These are phyloP conservation scores for Tetramorium alpestre DNA, from an alignment of 1,140 invertebrate genomes.

Conservation along the genomic window DNA sequence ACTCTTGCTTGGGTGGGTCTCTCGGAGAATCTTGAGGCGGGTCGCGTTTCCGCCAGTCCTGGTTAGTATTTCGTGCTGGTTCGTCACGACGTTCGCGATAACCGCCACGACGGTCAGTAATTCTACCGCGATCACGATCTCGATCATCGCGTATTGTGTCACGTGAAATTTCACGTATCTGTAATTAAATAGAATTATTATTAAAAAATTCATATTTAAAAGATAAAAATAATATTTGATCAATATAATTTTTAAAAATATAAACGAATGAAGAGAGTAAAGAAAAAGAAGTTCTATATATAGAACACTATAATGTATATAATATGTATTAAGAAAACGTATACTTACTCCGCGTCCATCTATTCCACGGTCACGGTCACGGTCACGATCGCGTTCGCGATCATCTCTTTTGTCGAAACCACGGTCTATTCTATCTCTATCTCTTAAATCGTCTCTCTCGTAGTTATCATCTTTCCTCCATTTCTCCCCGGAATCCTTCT, in stretches of 20 bases:
- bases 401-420: conserved; percentile 61
- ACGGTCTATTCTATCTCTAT: conserved; percentile 68
- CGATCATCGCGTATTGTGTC: conserved; percentile 55
- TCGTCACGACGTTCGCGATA: conserved; percentile 63
- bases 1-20: conserved; percentile 62
- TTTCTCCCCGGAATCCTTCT: conserved; percentile 52
- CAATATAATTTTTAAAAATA: background rate
- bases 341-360: conserved; percentile 61
- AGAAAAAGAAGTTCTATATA: background rate
- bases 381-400: conserved; percentile 71
- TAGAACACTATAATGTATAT: background rate
- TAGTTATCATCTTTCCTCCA: conserved; percentile 60
- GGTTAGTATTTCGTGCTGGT: conserved; percentile 21
- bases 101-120: conserved; percentile 61
- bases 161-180: conserved; percentile 62
- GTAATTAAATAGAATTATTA: conserved; percentile 17
- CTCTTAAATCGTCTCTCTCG: conserved; percentile 69
- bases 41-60: conserved; percentile 68
- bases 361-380: conserved; percentile 62
- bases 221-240: background rate
- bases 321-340: background rate
- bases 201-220: background rate
- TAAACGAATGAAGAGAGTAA: background rate
- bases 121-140: conserved; percentile 54
- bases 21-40: conserved; percentile 54